Percentiles rank a stretch among this genome's conserved stretches.
phyloP scores from a whole-genome alignment of 2,888 invertebrate genomes.

The Agonopterix subpropinquella region DNA sequence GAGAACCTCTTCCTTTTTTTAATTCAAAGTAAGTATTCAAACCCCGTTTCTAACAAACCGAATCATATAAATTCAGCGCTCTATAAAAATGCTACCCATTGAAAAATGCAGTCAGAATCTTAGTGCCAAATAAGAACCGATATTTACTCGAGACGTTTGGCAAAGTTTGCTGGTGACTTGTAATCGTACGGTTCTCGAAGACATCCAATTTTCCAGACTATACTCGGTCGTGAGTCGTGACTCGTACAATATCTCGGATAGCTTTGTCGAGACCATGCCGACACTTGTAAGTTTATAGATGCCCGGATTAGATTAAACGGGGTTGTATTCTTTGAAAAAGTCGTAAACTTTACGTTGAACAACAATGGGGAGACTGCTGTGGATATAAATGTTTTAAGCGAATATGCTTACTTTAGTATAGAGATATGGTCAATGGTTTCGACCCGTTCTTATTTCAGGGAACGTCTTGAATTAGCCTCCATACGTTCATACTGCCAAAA shows the following conservation, averaged over 20 bases:
- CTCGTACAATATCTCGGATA: constrained; percentile 14
- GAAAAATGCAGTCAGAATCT: neutral
- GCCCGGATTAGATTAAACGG: constrained; percentile 5
- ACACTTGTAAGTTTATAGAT: constrained; percentile 8
- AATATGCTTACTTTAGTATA: too few species aligned
- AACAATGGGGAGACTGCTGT: too few species aligned
- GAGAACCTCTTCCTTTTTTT: too few species aligned
- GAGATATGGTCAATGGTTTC: too few species aligned
- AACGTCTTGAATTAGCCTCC: too few species aligned
- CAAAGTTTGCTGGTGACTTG: constrained; percentile 9
- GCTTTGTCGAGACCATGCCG: constrained; percentile 10
- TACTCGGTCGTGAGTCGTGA: constrained; percentile 5
- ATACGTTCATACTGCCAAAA: too few species aligned
- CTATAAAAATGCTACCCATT: neutral
- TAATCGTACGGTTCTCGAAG: constrained; percentile 17
- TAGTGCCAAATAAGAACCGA: neutral
- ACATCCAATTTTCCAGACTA: constrained; percentile 24
- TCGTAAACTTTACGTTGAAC: too few species aligned
- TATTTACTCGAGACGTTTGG: neutral
- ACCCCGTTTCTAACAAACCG: neutral
- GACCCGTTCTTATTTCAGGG: too few species aligned
- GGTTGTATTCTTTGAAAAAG: too few species aligned
- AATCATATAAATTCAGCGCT: neutral
- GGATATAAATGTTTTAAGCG: too few species aligned
- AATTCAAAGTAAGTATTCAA: neutral